Base-by-base conservation (phyloP, 2,888 invertebrate species). In the Clitarchus hookeri region DNA sequence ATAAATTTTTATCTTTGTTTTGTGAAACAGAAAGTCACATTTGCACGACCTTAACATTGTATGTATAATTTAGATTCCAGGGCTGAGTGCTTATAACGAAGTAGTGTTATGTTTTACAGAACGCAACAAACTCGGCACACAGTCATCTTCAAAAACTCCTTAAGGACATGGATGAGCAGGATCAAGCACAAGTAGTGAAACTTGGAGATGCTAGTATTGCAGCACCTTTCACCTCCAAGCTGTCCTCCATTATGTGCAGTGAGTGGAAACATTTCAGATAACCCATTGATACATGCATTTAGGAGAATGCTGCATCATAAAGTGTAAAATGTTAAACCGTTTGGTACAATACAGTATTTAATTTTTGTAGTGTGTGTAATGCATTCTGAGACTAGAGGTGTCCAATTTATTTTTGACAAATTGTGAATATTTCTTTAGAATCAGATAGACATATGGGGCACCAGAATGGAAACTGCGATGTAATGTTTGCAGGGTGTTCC, bases 201-300 rank as follows among this genome's bases (percentile, higher is more conserved):
- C 92, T 99, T 85, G 99, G 99, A 3, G 99, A 99, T 92, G 99
- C 99, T 4, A 98, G 98, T 89, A 99, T 99, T 87, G 99, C 99
- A 0, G 99, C 99, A 6, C 99, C 99, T 0, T 99, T 99, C 91
- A 99, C 99, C 0, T 99, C 99, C 90, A 98, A 98, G 92, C 94
- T 98, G 88, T 98, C 99, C 12, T 99, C 99, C 79, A 98, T 99
- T 91, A 94, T 96, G 90, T 98, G 98, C 92, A 97, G 98, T 98
- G 92, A 94, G 96, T 94, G 53, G 9, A 65, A 23, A 65, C 0
- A 2, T 65, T 65, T n/a, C 0, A 6, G 48, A 48, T 8, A 48
- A 48, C 48, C 48, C 0, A 48, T 48, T 48, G 48, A 13, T 48
- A 48, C 36, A 8, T 48, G 11, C 16, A 16, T 48, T 48, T 48